Evolutionary conservation across 2,888 invertebrate genomes (phyloP), one percentile per base, ranked within the genome.

Genomic region (Galerucella pusilla): DNA sequence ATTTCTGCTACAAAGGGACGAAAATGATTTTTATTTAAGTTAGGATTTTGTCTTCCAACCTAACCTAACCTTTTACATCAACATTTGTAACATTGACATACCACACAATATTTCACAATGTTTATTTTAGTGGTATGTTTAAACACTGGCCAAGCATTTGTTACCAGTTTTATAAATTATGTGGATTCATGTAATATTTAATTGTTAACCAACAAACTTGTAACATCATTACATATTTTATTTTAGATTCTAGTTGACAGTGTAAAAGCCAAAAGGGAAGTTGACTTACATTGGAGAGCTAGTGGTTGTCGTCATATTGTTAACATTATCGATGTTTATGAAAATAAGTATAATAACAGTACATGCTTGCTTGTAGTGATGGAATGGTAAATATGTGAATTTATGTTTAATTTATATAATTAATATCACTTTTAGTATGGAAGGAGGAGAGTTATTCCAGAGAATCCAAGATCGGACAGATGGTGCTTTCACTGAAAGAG

Each of bases 291-390:
- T 87, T 97, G 97, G 94, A 91, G 95, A 82, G 97, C 96, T 0
- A 96, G 96, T 79, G 94, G 94, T 14, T 98, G 97, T 86, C 91
- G 93, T 80, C 94, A 99, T 85, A 97, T 99, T 84, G 99, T 99
- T 9, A 94, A 95, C 87, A 92, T 94, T 79, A 89, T 93, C 80
- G 98, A 99, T 89, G 97, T 99, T 42, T 99, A 97, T 88, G 98
- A 98, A 89, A 99, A 99, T 88, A 92, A 94, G n/a, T 97, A 98
- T 85, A 94, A 94, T 78, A 95, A 94, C 11, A 94, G 95, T 81
- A 94, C 95, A 83, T 99, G 98, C 88, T 91, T 99, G 2, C 91
- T 99, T 9, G 97, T 99, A 54, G 94, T 99, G n/a, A 99, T 99
- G 99, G 99, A 99, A 91, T 97, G 98, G 95, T 95, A 88, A 88